Base-by-base conservation (phyloP, 2,113 vertebrate species). In the Diadophis punctatus region DNA sequence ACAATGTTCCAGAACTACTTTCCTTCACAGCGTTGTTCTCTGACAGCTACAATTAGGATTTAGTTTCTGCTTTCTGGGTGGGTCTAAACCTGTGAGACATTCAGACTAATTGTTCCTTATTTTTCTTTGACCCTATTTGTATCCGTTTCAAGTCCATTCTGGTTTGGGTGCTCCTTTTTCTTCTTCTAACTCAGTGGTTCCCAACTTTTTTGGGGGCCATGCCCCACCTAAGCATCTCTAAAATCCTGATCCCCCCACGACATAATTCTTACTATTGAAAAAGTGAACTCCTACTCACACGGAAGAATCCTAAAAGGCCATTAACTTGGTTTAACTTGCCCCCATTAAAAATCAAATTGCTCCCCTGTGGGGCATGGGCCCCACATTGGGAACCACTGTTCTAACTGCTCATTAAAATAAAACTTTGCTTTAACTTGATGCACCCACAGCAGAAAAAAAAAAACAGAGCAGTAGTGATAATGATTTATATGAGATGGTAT, bases 371-470 rank as follows among this genome's bases (percentile, higher is more conserved):
- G 46, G 46, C 46, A 46, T 46, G 46, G 46, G 46, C 46, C 46
- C 46, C 46, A 46, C 46, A 46, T 46, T 46, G 46, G 46, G 3
- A 46, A 46, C 5, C 46, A 46, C 46, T 46, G 46, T 46, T 46
- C 46, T 46, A 94, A 92, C 48, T 25, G 20, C 22, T n/a, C 27
- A 49, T 58, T 91, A 86, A 94, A 94, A 91, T 51, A 14, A 87
- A 90, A 0, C 46, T 49, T 52, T 90, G 74, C 11, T 93, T 93
- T 94, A 94, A 34, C 23, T 85, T 23, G 30, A 9, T 90, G 90
- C 49, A 48, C 56, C 80, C 39, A 48, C 87, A 74, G 56, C 56
- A 91, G 90, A 88, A 58, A 39, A 23, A 48, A 4, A 48, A 7
- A 4, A 48, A 9, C 74, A 1, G 25, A 86, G 49, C 34, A 22